Percentiles rank a stretch among this genome's conserved stretches.
phyloP scores from a whole-genome alignment of 2,888 invertebrate species.

The Drosophila niveifrons region DNA sequence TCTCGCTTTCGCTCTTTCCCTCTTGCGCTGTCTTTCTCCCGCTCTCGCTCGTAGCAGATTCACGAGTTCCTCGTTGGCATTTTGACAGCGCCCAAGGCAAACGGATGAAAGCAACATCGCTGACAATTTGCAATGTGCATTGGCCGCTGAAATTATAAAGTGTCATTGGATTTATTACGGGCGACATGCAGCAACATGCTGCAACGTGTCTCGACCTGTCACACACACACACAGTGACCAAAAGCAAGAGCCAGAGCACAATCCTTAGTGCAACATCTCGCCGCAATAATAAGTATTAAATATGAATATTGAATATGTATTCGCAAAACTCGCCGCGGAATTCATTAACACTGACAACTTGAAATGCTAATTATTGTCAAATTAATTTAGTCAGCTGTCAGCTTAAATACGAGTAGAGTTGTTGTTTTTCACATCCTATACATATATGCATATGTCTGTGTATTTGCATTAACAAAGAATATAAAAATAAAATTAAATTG shows the following conservation, averaged over 20 bases:
- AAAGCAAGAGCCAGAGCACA: not conserved
- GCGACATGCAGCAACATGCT: conserved; percentile 50
- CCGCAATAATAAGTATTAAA: conserved; percentile 1
- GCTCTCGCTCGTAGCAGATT: not conserved
- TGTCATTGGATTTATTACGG: conserved; percentile 76
- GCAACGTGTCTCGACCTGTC: conserved; percentile 19
- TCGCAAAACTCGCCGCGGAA: conserved; percentile 51
- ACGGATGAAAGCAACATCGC: conserved; percentile 55
- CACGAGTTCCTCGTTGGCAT: conserved; percentile 44
- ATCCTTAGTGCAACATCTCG: not conserved
- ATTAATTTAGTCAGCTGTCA: conserved; percentile 85
- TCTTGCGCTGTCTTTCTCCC: not conserved
- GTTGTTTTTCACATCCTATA: conserved; percentile 24
- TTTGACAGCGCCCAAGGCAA: conserved; percentile 59
- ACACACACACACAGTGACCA: not conserved
- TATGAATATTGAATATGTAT: conserved; percentile 34
- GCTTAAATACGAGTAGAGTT: conserved; percentile 70
- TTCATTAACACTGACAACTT: conserved; percentile 84
- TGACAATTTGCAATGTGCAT: conserved; percentile 57
- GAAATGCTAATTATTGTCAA: conserved; percentile 85
- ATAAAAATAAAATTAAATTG: conserved; percentile 50
- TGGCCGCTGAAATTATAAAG: conserved; percentile 68
- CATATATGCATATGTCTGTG: not conserved
- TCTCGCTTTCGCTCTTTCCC: conserved; percentile 2
- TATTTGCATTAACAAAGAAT: conserved; percentile 36